Evolutionary conservation across 2,888 invertebrate species (phyloP), one percentile per base, ranked within the genome.

Genomic region (Homarus gammarus): DNA sequence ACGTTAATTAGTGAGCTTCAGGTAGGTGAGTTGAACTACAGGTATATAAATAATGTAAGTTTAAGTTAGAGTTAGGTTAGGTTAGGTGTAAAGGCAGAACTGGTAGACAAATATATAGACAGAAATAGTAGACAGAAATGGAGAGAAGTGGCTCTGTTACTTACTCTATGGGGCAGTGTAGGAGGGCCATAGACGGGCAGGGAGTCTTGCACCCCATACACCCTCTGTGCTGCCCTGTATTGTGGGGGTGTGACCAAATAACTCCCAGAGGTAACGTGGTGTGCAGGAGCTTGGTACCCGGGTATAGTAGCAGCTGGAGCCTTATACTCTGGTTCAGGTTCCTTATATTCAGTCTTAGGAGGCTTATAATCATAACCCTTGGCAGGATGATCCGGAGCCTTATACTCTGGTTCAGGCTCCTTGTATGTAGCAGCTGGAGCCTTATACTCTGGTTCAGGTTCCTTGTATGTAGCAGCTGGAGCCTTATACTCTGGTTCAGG

Each of bases 141-240:
- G 18, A 56, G 18, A 0, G 2, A 56, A 56, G 15, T 18, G 12
- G 56, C 22, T 15, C 22, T 56, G 18, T 3, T 51, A 87, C 84
- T 36, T 38, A 89, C 89, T 84, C 79, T 77, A 44, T 89, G 89
- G 0, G 89, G 89, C 1, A 89, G 70, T 12, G 89, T 89, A 2
- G 89, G 89, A 8, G 89, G 89, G 0, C 84, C 89, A 56, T 89
- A 89, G 18, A 89, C 84, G 0, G 89, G 89, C 2, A 40, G 51
- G 18, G 70, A 70, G 36, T 68, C 61, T 15, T 22, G 27, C 15
- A 89, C 89, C 3, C 89, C 89, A 27, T 84, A 84, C 40, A 84
- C 72, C 36, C 33, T 72, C 64, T 87, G 70, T 27, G 61, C 33
- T 12, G 38, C 8, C 0, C 82, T 68, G 68, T 78, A 86, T 1